Percentiles rank a stretch among this genome's conserved stretches.
These are phyloP conservation scores for Theonella swinhoei DNA, from an alignment of 37 sponge, comb jelly and placozoan genomes.

Conservation along the genomic window DNA sequence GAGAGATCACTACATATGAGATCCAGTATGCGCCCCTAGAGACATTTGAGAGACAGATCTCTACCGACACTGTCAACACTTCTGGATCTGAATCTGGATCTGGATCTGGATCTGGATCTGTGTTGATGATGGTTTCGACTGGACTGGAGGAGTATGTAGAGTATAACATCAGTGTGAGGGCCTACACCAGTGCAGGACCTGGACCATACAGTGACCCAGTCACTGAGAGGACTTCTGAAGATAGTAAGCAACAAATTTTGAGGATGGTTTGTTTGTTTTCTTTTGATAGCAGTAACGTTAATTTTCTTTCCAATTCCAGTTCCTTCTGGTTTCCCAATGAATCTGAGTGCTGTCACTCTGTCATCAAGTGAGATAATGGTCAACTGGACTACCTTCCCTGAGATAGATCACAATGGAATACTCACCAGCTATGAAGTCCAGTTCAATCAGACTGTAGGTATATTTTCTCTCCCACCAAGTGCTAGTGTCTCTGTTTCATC, in stretches of 20 bases:
- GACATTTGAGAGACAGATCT: background rate
- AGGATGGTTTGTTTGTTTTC: background rate
- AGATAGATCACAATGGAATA: background rate
- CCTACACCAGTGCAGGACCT: conserved; percentile 16
- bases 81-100: no score
- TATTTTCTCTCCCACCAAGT: background rate
- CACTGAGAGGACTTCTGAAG: background rate
- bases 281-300: no score
- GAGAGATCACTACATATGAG: conserved; percentile 34
- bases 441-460: background rate
- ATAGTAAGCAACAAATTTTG: background rate
- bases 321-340: background rate
- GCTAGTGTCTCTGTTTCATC: background rate
- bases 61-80: background rate
- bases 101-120: no score
- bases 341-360: background rate
- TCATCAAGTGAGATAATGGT: background rate
- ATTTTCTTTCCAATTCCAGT: background rate
- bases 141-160: conserved; percentile 13
- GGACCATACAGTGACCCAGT: conserved; percentile 12
- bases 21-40: conserved; percentile 5
- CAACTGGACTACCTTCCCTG: background rate
- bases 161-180: conserved; percentile 22
- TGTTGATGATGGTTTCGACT: background rate
- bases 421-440: background rate